Evolutionary conservation across 2,797 vertebrate genomes (phyloP), one percentile per base, ranked within the genome.

Genomic region (Onychomys torridus): DNA sequence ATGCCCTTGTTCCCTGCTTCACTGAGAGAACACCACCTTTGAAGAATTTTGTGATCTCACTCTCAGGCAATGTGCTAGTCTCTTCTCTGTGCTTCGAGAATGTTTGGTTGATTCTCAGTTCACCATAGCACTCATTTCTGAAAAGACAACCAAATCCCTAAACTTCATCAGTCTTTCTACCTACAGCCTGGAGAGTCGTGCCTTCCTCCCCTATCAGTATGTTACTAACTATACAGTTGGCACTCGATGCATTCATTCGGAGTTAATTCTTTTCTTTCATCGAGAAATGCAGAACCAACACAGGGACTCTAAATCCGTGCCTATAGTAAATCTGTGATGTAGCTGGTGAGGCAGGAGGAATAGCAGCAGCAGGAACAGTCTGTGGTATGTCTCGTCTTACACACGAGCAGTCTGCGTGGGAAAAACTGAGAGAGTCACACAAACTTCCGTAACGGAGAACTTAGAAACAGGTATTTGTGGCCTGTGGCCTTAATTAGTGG

Each of bases 181-280:
- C 19, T 76, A 32, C 89, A 71, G 43, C 59, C 23, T 82, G 43
- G 43, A 84, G n/a, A 77, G 19, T 73, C 61, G 43, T 57, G 2
- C 55, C 37, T 82, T 82, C n/a, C 55, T 87, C 37, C n/a, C 89
- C 49, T 77, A 61, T 78, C 14, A 46, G 16, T 83, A 55, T 10
- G 40, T 78, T 91, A 23, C 32, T 87, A 4, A 13, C 21, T 63
- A 5, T 3, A 32, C 12, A 19, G 17, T 76, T 12, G 27, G 69
- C 7, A 2, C 16, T 37, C 63, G 79, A 0, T 88, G 61, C 5
- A 49, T 27, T 1, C 67, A 89, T 40, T 88, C 81, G 12, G 27
- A 76, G 37, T 96, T 94, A 76, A 63, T 95, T 90, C 43, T 90
- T 87, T 96, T 77, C 69, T 63, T 97, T 94, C 46, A 32, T 1